These are phyloP conservation scores for Kuschelorhynchus macadamiae DNA, from an alignment of 2,888 invertebrate species.

Conservation along the genomic window DNA sequence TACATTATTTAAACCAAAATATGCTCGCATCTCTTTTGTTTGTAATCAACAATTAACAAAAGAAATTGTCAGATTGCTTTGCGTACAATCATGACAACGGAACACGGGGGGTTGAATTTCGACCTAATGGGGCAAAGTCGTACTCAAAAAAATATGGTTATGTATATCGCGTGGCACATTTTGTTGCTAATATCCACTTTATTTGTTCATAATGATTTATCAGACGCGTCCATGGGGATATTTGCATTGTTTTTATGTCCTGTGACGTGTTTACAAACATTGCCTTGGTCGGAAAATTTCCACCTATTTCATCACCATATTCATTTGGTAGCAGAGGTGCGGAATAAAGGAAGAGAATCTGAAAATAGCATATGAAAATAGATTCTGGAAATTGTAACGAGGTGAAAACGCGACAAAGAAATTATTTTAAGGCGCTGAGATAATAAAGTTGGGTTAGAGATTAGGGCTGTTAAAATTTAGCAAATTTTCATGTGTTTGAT, in stretches of 20 bases:
- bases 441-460: too few relatives aligned
- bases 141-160: constrained; percentile 47
- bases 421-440: background rate
- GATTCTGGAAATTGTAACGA: constrained; percentile 9
- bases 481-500: too few relatives aligned
- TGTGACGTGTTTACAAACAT: too few relatives aligned
- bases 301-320: constrained; percentile 14
- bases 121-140: constrained; percentile 35
- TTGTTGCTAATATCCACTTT: constrained; percentile 10
- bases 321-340: constrained; percentile 13
- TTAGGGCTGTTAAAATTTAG: too few relatives aligned
- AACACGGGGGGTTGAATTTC: constrained; percentile 2
- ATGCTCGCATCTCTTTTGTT: constrained; percentile 1
- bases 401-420: constrained; percentile 1
- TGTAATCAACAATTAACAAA: background rate
- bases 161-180: constrained; percentile 49
- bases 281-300: constrained; percentile 1
- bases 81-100: background rate
- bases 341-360: too few relatives aligned
- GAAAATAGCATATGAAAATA: constrained; percentile 34
- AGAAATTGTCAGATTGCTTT: background rate
- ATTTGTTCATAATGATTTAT: too few relatives aligned
- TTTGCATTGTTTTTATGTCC: too few relatives aligned
- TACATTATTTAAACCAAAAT: constrained; percentile 61
- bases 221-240: background rate